Evolutionary conservation across 2,888 invertebrate genomes (phyloP).

Genomic region (Lasioglossum pauxillum): DNA sequence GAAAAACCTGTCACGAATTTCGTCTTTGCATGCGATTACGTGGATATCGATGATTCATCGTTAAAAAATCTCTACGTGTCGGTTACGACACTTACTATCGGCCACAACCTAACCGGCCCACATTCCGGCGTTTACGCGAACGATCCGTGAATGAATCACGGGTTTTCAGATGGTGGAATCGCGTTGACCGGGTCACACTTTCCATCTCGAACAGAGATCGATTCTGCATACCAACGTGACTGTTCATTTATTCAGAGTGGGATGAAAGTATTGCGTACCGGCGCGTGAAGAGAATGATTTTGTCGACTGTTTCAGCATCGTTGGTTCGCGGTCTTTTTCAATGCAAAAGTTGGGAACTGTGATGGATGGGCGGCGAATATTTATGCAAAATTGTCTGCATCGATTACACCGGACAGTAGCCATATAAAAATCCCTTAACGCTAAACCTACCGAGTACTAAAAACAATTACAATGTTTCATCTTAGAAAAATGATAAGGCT

Average conservation of each 20-base stretch:
- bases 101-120: constrained; percentile 28
- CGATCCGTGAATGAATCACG: constrained; percentile 53
- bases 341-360: not conserved
- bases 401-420: too few relatives aligned
- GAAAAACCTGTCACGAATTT: constrained; percentile 43
- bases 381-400: too few relatives aligned
- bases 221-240: constrained; percentile 4
- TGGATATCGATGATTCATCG: constrained; percentile 56
- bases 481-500: too few relatives aligned
- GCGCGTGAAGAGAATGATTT: not conserved
- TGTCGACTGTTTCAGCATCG: not conserved
- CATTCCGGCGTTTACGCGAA: constrained; percentile 28
- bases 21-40: constrained; percentile 20
- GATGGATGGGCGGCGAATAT: not conserved
- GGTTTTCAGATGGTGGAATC: constrained; percentile 15
- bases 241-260: not conserved
- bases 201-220: constrained; percentile 20
- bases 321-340: not conserved
- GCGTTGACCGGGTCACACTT: constrained; percentile 31
- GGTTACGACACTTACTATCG: constrained; percentile 53
- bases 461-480: too few relatives aligned
- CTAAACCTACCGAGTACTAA: too few relatives aligned
- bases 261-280: not conserved
- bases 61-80: constrained; percentile 33
- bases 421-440: too few relatives aligned